Percentiles rank a stretch among this genome's conserved stretches.
Conservation (phyloP, 1,140 invertebrate genomes). For the Xylocopa sonorina region DNA sequence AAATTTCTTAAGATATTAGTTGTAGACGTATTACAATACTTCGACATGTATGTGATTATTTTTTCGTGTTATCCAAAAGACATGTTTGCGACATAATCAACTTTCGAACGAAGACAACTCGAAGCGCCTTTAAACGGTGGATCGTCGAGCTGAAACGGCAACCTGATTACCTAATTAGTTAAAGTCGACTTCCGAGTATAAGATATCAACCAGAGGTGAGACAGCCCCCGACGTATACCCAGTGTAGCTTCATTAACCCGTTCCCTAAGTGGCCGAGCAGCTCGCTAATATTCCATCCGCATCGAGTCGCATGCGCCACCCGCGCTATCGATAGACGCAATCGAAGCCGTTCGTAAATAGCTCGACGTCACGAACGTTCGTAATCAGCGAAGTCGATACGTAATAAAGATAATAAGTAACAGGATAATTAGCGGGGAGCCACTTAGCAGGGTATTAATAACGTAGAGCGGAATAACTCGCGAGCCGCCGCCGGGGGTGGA, state of each 20-base stretch:
- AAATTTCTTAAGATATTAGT: too few species aligned
- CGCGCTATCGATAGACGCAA: conserved; percentile 8
- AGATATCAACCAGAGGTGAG: too few species aligned
- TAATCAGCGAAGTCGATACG: conserved; percentile 28
- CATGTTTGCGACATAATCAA: too few species aligned
- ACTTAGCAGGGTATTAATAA: conserved; percentile 48
- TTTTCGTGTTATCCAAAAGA: too few species aligned
- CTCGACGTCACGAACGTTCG: conserved; percentile 9
- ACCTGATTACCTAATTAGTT: conserved; percentile 19
- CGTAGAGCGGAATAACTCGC: conserved; percentile 11
- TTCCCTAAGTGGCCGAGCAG: not conserved
- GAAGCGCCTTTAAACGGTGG: too few species aligned
- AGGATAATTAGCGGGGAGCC: conserved; percentile 42
- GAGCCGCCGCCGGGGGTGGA: not conserved
- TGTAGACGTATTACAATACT: too few species aligned
- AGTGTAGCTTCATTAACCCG: not conserved
- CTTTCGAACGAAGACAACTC: too few species aligned
- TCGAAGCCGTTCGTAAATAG: conserved; percentile 10
- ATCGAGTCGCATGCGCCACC: not conserved
- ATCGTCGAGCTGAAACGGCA: not conserved
- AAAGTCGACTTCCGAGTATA: not conserved
- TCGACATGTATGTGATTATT: too few species aligned
- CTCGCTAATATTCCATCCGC: conserved; percentile 36
- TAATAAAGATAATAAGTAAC: conserved; percentile 47
- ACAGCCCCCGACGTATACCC: not conserved